A percentile compares a stretch with the other conserved stretches of the same genome.
These are phyloP conservation scores for Drosophila parthenogenetica DNA, from an alignment of 2,888 invertebrate genomes.

Conservation along the genomic window DNA sequence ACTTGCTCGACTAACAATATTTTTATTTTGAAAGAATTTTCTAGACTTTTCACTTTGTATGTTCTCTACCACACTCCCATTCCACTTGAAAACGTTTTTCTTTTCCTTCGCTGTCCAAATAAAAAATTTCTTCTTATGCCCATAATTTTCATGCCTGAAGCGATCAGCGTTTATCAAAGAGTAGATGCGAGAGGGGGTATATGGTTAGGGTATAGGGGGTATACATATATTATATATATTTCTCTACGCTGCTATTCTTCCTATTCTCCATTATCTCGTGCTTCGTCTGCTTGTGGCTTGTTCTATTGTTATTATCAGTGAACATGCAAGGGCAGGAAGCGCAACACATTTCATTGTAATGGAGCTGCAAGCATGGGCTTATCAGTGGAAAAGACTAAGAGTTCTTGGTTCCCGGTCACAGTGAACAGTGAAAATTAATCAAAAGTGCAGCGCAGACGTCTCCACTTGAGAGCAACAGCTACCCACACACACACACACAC, in stretches of 20 bases:
- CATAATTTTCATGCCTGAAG: conserved; percentile 23
- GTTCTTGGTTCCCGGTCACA: conserved; percentile 1
- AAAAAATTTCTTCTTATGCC: conserved; percentile 24
- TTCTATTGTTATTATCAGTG: conserved; percentile 64
- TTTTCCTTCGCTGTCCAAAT: conserved; percentile 20
- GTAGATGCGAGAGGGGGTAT: conserved; percentile 29
- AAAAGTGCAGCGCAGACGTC: conserved; percentile 73
- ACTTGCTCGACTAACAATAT: background rate
- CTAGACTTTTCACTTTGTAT: conserved; percentile 2
- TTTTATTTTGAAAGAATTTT: conserved; percentile 1
- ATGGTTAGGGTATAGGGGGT: background rate
- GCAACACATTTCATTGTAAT: conserved; percentile 44
- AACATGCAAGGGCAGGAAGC: conserved; percentile 76
- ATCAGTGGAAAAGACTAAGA: conserved; percentile 42
- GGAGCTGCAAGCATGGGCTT: conserved; percentile 40
- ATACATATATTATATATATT: conserved; percentile 7
- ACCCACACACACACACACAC: conserved; percentile 24
- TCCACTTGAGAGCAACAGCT: conserved; percentile 62
- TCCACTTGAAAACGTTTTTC: conserved; percentile 63
- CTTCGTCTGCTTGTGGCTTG: conserved; percentile 21
- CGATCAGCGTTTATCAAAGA: conserved; percentile 44
- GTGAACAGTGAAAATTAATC: conserved; percentile 64
- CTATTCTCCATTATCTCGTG: conserved; percentile 16
- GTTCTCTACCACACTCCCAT: conserved; percentile 6
- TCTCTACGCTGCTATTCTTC: conserved; percentile 8